Evolutionary conservation across 2,797 vertebrate species (phyloP), one percentile per base, ranked within the genome.

Genomic region (Megalops cyprinoides): DNA sequence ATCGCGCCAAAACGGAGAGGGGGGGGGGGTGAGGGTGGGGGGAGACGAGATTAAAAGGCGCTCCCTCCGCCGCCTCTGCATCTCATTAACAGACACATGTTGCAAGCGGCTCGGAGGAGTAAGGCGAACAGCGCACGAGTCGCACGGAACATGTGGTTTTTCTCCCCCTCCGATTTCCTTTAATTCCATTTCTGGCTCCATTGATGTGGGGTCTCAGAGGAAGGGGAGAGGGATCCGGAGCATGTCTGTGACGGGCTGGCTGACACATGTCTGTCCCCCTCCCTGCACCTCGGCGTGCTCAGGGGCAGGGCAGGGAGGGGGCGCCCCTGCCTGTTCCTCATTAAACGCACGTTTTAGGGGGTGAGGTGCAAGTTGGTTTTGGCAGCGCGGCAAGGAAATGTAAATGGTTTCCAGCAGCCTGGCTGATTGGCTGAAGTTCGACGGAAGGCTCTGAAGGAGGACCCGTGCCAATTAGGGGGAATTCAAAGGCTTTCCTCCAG

Each of bases 1-100:
- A 77, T 78, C 62, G 69, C 74, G 31, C 71, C 46, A 18, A 56
- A 23, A 37, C 20, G n/a, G 73, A n/a, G 12, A 39, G 10, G 14
- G n/a, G n/a, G 14, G 77, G 37, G n/a, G n/a, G n/a, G n/a, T n/a
- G n/a, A n/a, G n/a, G n/a, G n/a, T n/a, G n/a, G n/a, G 67, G 79
- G 79, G 65, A 79, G 82, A 78, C 48, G 79, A 82, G 83, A 87
- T 86, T 82, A 86, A 86, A 85, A 75, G 81, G 79, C 44, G 34
- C 34, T 53, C 69, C 71, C 78, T 77, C 76, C 80, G 80, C 18
- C 58, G 55, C 31, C n/a, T 58, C 58, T 67, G 77, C 79, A 73
- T 83, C 84, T 86, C 85, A 89, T 88, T 87, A 87, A 81, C 85
- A 80, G 81, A 84, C 86, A 87, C 84, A 86, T 87, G 87, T 86